Conservation (phyloP, 2,113 vertebrate genomes). For the Albula glossodonta region DNA sequence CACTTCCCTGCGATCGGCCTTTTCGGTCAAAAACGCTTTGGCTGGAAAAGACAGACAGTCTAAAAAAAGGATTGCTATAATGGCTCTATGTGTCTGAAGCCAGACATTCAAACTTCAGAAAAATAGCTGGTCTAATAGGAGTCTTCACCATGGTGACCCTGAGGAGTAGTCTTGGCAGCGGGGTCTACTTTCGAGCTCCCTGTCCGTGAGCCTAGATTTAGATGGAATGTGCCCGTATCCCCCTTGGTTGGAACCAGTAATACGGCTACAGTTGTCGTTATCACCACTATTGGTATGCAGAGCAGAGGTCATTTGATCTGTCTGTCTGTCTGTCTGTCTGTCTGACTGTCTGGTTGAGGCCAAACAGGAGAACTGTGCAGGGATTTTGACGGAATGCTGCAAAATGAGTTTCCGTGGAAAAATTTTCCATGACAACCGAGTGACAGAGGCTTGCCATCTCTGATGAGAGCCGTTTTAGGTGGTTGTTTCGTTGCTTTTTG, state of each 20-base stretch:
- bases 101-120: constrained; percentile 66
- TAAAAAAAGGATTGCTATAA: constrained; percentile 70
- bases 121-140: constrained; percentile 60
- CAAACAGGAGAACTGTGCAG: not conserved
- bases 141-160: constrained; percentile 68
- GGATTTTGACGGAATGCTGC: too few species aligned
- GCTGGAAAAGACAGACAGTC: constrained; percentile 67
- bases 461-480: too few species aligned
- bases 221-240: constrained; percentile 55
- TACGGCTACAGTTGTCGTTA: constrained; percentile 39
- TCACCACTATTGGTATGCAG: constrained; percentile 25
- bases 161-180: constrained; percentile 62
- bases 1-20: constrained; percentile 24
- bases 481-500: too few species aligned
- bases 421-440: too few species aligned
- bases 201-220: constrained; percentile 65
- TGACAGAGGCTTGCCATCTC: too few species aligned
- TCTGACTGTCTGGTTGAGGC: not conserved
- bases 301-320: constrained; percentile 10
- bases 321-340: not conserved
- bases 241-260: constrained; percentile 61
- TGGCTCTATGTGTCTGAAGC: constrained; percentile 61
- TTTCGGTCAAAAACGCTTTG: constrained; percentile 40
- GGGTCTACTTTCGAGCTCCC: constrained; percentile 58
- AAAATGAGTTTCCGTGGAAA: too few species aligned